Evolutionary conservation across 2,797 vertebrate genomes (phyloP).

Genomic region (Catamblyrhynchus diadema): DNA sequence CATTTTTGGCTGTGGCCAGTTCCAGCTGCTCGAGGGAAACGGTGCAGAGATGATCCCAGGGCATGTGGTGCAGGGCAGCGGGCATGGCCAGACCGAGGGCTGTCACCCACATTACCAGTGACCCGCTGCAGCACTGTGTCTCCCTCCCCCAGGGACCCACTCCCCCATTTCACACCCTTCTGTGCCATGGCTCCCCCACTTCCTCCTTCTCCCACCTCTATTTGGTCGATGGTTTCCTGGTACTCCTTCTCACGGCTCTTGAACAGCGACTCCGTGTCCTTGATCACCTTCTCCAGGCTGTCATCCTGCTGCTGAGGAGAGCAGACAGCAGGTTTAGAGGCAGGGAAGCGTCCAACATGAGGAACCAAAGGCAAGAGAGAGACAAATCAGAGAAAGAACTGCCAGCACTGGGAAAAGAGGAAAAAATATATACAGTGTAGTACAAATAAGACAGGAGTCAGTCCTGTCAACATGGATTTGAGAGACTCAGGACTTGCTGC

Average conservation of each 20-base stretch:
- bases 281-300: constrained; percentile 96
- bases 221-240: constrained; percentile 97
- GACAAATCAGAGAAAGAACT: not conserved
- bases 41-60: not conserved
- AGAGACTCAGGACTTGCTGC: not conserved
- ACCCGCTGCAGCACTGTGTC: not conserved
- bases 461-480: not conserved
- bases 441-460: not conserved
- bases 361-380: constrained; percentile 5
- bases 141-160: not conserved
- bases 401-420: not conserved
- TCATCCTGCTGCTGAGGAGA: constrained; percentile 83
- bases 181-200: constrained; percentile 59
- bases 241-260: constrained; percentile 96
- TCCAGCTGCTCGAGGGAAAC: constrained; percentile 79
- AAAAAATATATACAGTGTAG: not conserved
- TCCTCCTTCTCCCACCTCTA: constrained; percentile 83
- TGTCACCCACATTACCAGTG: not conserved
- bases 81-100: not conserved
- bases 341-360: not conserved
- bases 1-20: constrained; percentile 92
- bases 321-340: not conserved
- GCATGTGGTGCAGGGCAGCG: not conserved
- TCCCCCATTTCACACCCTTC: not conserved
- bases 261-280: constrained; percentile 94